Base-by-base conservation (phyloP, 35 echinoderm and acorn worm species). In the Apostichopus californicus region DNA sequence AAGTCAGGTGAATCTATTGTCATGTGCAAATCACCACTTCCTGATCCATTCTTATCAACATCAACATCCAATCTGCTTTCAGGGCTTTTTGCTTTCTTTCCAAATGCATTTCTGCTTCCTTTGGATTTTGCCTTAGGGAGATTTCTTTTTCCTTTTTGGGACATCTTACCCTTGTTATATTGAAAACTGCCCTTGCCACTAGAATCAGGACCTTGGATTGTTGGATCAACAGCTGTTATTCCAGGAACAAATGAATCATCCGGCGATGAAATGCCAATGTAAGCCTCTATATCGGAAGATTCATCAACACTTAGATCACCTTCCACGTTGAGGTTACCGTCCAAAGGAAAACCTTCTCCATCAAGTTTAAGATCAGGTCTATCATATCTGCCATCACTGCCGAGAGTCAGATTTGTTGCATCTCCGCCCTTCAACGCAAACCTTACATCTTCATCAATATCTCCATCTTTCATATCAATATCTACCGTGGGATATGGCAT, bases 241-340 rank as follows among this genome's bases (percentile, higher is more conserved):
- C 86, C 86, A 53, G 86, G n/a, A 72, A 57, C 5, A 89, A 11
- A 64, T 65, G 28, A 72, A 66, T 60, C 61, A 24, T 10, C n/a
- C 15, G 63, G 57, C 9, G n/a, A 24, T 89, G 68, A 23, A 72
- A 17, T 8, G 12, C 46, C 86, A 9, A 72, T 23, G 86, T 72
- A 89, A 20, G 86, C 63, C 86, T 89, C 86, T 72, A 89, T 89
- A 63, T 89, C 86, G 72, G 86, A 89, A 15, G 60, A 54, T 65
- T 52, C 61, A 71, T 72, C 61, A 10, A 72, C 61, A 73, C 20
- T 57, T 89, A 63, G 13, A 12, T 26, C 86, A 89, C 68, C 63
- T 72, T 26, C 34, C 24, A 72, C 46, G 15, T 89, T 53, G n/a
- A 89, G 46, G 60, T 2, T 57, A 72, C 6, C 17, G 1, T 63